Percentiles rank a stretch among this genome's conserved stretches.
phyloP scores from a whole-genome alignment of 2,797 vertebrate species.

The Tadarida brasiliensis region DNA sequence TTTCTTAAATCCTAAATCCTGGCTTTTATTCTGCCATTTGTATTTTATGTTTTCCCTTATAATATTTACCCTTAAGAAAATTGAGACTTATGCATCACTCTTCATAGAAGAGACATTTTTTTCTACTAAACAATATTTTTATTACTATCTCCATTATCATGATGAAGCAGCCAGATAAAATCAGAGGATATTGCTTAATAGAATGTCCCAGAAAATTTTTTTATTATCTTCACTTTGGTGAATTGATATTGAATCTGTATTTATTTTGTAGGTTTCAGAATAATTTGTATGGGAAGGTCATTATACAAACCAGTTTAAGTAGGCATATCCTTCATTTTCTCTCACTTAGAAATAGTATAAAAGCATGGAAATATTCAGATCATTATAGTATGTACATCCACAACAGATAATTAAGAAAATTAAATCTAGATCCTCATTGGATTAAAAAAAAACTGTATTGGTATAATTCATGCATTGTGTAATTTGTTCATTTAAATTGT shows the following conservation, averaged over 20 bases:
- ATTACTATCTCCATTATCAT: background rate
- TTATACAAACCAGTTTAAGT: background rate
- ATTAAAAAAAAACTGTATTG: background rate
- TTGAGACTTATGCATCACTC: background rate
- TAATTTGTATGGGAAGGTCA: background rate
- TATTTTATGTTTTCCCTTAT: background rate
- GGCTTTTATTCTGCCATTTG: background rate
- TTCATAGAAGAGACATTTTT: background rate
- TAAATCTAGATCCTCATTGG: background rate
- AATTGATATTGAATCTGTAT: background rate
- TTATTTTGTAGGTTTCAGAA: conserved; percentile 54
- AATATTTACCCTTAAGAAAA: background rate
- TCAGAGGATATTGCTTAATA: conserved; percentile 40
- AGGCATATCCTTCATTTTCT: conserved; percentile 17
- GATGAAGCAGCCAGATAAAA: background rate
- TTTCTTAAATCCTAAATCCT: conserved; percentile 25
- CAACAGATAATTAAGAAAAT: conserved; percentile 58
- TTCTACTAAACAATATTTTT: background rate
- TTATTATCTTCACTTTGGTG: conserved; percentile 15
- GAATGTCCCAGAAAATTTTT: background rate
- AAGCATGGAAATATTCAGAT: background rate
- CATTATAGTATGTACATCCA: background rate
- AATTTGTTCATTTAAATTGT: background rate
- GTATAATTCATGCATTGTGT: background rate
- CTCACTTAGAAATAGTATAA: background rate